Conservation (phyloP, 2,888 invertebrate species). For the Caenorhabditis drosophilae region DNA sequence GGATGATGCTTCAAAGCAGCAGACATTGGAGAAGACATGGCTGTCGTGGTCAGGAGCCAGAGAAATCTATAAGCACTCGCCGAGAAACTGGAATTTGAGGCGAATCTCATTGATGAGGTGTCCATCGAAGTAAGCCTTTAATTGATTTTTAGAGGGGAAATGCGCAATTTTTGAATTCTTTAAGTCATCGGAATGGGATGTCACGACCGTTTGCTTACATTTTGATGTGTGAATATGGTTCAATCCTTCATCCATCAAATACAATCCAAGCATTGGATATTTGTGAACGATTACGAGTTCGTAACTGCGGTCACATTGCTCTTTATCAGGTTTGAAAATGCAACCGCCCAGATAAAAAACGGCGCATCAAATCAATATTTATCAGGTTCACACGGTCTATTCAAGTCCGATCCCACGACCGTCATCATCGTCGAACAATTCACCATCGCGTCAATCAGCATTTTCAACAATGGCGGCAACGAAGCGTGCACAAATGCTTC, state of each 20-base stretch:
- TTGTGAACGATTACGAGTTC: constrained; percentile 62
- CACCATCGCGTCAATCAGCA: constrained; percentile 29
- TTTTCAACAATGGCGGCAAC: constrained; percentile 14
- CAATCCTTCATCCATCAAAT: constrained; percentile 65
- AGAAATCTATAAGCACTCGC: constrained; percentile 67
- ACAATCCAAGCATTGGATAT: constrained; percentile 65
- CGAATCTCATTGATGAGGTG: constrained; percentile 59
- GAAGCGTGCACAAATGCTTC: constrained; percentile 41
- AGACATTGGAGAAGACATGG: constrained; percentile 61
- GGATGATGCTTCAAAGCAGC: constrained; percentile 47
- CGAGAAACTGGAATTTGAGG: constrained; percentile 62
- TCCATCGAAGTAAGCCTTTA: constrained; percentile 42
- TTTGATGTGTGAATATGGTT: constrained; percentile 66
- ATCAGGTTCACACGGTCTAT: constrained; percentile 48
- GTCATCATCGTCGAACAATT: constrained; percentile 23
- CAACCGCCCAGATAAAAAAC: not conserved
- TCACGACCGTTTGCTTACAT: constrained; percentile 62
- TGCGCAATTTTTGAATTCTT: constrained; percentile 1
- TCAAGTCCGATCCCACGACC: constrained; percentile 21
- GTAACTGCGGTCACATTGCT: constrained; percentile 67
- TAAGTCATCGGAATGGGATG: constrained; percentile 18
- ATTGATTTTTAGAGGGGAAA: no score
- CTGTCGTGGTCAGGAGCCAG: constrained; percentile 65
- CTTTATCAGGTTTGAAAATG: constrained; percentile 57
- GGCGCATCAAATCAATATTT: not conserved